A percentile compares a stretch with the other conserved stretches of the same genome.
Conservation (phyloP, 2,113 vertebrate genomes). For the Pyrgilauda ruficollis region DNA sequence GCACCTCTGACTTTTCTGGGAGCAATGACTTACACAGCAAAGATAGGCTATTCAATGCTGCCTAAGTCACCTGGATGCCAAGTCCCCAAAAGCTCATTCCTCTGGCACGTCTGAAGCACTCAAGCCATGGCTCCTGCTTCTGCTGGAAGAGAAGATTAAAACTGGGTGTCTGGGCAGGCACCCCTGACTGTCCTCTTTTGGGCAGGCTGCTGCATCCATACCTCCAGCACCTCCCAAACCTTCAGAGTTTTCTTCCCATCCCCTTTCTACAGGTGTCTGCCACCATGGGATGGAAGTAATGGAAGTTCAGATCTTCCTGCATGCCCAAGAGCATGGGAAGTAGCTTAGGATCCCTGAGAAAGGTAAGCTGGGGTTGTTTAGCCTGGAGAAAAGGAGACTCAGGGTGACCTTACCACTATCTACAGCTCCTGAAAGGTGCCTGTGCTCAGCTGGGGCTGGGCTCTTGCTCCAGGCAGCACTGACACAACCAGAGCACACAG, state of each 20-base stretch:
- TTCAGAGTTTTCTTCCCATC: neutral
- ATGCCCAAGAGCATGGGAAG: neutral
- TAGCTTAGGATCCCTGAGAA: neutral
- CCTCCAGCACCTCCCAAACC: neutral
- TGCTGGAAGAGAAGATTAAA: neutral
- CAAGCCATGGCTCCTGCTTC: rapidly evolving
- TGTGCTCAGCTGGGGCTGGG: neutral
- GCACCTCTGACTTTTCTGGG: neutral
- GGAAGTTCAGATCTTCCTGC: neutral
- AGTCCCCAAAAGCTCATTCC: neutral
- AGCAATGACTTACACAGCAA: neutral
- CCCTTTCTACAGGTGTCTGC: neutral
- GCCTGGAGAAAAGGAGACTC: too few species aligned
- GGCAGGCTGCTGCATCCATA: neutral
- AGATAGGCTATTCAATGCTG: neutral
- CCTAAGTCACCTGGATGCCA: neutral
- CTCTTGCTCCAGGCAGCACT: neutral
- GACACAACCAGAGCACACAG: neutral
- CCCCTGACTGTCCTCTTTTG: neutral
- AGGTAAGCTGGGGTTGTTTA: neutral
- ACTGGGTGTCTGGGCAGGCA: neutral
- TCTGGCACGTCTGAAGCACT: neutral
- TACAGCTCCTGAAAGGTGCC: neutral
- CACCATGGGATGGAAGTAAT: neutral
- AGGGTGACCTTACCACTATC: too few species aligned